Evolutionary conservation across 2,888 invertebrate species (phyloP).

Genomic region (Gymnoscelis rufifasciata): DNA sequence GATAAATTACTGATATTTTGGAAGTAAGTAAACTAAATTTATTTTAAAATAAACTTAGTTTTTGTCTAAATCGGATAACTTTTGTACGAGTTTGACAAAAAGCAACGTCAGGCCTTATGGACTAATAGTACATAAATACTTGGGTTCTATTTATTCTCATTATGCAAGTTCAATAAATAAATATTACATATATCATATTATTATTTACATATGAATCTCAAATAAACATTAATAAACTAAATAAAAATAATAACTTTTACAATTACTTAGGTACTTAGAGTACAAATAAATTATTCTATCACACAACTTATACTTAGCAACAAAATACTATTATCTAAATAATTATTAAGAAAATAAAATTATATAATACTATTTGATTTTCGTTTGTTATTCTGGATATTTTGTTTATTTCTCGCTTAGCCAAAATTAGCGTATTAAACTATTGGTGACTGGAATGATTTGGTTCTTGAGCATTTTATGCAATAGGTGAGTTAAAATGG

Average conservation of each 20-base stretch:
- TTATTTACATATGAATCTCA: too few relatives aligned
- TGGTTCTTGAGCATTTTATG: neutral
- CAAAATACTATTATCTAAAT: neutral
- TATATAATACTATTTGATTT: neutral
- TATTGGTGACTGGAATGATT: neutral
- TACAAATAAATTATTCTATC: slow-evolving; percentile 25
- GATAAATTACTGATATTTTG: too few relatives aligned
- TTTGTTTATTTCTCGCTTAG: neutral
- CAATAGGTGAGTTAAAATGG: neutral
- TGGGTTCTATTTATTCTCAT: too few relatives aligned
- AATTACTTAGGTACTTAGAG: slow-evolving; percentile 24
- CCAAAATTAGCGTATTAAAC: neutral
- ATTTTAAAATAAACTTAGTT: too few relatives aligned
- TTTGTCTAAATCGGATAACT: too few relatives aligned
- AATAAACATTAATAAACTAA: neutral
- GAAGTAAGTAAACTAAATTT: too few relatives aligned
- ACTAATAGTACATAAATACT: too few relatives aligned
- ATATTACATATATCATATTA: neutral
- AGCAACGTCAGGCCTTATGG: too few relatives aligned
- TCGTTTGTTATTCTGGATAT: neutral
- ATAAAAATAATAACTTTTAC: slow-evolving; percentile 1
- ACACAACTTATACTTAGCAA: slow-evolving; percentile 22
- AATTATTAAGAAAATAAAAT: neutral
- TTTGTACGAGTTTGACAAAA: too few relatives aligned
- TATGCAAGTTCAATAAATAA: neutral